Evolutionary conservation across 2,797 vertebrate genomes (phyloP), one percentile per base, ranked within the genome.

Genomic region (Ctenopoma kingsleyae): DNA sequence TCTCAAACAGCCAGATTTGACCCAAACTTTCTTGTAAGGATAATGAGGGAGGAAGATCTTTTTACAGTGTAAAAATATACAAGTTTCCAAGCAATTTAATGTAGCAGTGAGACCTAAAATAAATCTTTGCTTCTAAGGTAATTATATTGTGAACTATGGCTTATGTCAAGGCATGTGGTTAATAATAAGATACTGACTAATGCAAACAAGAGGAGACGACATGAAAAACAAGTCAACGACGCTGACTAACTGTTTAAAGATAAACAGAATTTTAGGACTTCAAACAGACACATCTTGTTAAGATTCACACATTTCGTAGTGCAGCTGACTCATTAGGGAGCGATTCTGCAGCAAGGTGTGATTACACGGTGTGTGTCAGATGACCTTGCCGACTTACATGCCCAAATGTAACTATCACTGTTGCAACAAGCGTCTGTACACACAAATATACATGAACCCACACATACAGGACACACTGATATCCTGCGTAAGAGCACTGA

Each of bases 31-130:
- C 12, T 23, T 61, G 27, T 30, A 10, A 60, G 49, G 53, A 67
- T 72, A 62, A 80, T 63, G 60, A 72, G 19, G 10, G 32, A 48
- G 15, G 16, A 16, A 12, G 8, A 15, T 47, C 20, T 56, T 58
- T 67, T 38, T 15, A 30, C 4, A 41, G 19, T 2, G 10, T 22
- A 35, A 49, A 23, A 53, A 49, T 66, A 22, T 54, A 19, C 19
- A 52, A 8, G 2, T 68, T 70, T 49, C 38, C 25, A 23, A 27
- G 25, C 43, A 49, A 19, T 40, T 40, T 23, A 23, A 59, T 17
- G 38, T 2, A 12, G 23, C 10, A 11, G 5, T 12, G 7, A 67
- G 22, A 15, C 27, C 6, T 38, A 1, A 46, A 65, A 19, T 56
- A 68, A 57, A 40, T 38, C n/a, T 23, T 36, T 52, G 46, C 16